Evolutionary conservation across 2,888 invertebrate species (phyloP).

Genomic region (Lasius platythorax): DNA sequence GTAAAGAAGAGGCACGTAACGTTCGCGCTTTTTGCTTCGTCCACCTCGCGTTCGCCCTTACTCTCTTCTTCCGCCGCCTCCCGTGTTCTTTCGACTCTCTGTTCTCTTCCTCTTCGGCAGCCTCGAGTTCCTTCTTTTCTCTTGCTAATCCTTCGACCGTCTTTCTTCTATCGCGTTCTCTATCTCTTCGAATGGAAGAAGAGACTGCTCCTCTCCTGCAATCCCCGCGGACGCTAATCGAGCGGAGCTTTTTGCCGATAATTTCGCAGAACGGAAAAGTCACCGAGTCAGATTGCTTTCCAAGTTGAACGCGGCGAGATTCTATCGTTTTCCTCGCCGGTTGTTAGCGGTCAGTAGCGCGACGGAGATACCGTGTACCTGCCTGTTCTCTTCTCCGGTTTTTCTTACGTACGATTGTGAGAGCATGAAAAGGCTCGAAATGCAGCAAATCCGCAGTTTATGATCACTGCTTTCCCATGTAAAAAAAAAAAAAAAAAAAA

Average conservation of each 20-base stretch:
- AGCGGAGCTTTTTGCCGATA: conserved; percentile 79
- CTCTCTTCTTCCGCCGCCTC: conserved; percentile 64
- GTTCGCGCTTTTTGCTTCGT: conserved; percentile 79
- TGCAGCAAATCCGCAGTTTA: conserved; percentile 67
- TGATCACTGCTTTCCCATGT: neutral
- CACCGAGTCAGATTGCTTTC: conserved; percentile 70
- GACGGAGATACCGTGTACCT: conserved; percentile 25
- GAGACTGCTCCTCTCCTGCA: conserved; percentile 37
- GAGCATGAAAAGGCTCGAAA: conserved; percentile 60
- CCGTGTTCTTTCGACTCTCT: conserved; percentile 58
- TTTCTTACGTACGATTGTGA: conserved; percentile 61
- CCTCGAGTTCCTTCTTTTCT: conserved; percentile 74
- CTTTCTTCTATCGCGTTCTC: conserved; percentile 69
- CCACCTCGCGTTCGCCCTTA: conserved; percentile 54
- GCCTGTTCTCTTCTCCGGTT: neutral
- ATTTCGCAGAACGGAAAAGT: conserved; percentile 82
- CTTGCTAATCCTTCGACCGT: conserved; percentile 60
- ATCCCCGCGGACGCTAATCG: conserved; percentile 59
- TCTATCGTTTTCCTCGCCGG: conserved; percentile 29
- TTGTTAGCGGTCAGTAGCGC: conserved; percentile 19
- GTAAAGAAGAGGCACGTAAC: conserved; percentile 84
- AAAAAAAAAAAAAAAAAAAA: neutral
- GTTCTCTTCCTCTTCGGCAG: conserved; percentile 66
- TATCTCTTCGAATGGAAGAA: conserved; percentile 48
- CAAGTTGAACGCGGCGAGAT: conserved; percentile 20